Evolutionary conservation across 2,888 invertebrate species (phyloP), one percentile per base, ranked within the genome.

Genomic region (Tuta absoluta): DNA sequence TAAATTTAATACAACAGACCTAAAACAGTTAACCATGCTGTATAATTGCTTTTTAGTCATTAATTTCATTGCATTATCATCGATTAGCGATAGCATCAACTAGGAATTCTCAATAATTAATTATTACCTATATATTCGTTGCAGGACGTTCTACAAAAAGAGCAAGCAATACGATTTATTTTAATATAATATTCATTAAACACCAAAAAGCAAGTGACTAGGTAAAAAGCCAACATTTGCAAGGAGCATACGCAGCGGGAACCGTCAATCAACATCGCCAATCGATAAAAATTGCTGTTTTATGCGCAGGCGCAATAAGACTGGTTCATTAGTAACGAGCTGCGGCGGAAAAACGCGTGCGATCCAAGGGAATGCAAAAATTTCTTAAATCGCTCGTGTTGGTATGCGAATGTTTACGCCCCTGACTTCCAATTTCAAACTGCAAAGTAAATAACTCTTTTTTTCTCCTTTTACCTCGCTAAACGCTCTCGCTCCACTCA

Each of bases 251-350:
- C 81, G 0, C 83, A 75, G 81, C 85, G 73, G 82, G 84, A 73
- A 65, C 81, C 74, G 85, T 85, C 87, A 86, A 81, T 87, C 87
- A 86, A 76, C 71, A 77, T 74, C 72, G 66, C 23, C 53, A 72
- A 73, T 77, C 74, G 73, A 67, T 79, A 77, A 77, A 77, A 80
- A 80, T 76, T 74, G 72, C 65, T 65, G 77, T 75, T 78, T 81
- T 78, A 71, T 75, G 69, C 71, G 68, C 63, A 67, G 45, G 64
- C 68, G 70, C 64, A 65, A 62, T 58, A 60, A 59, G 62, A 38
- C 24, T 37, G 14, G 51, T 60, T 24, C 3, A 7, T 48, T n/a
- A 62, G 69, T 71, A 56, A 60, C 60, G 23, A 23, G 66, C 24
- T 60, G 64, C 48, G 66, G 75, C 72, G 74, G 63, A 37, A 57